phyloP scores from a whole-genome alignment of 2,113 vertebrate species.

The Recurvirostra avosetta region DNA sequence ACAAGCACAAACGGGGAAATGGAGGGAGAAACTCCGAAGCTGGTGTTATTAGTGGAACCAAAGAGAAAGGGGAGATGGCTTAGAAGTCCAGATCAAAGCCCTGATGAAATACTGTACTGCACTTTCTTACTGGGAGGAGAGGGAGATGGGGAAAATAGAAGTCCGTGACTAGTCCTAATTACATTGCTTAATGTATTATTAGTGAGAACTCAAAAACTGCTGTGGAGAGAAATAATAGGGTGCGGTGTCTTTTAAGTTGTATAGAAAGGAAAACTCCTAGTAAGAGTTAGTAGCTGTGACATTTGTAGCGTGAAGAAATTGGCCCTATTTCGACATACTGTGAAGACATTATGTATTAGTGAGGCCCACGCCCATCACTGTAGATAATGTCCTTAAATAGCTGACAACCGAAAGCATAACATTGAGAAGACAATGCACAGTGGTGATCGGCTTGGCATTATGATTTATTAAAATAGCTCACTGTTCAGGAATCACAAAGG shows the following conservation, averaged over 20 bases:
- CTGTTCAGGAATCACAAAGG: not conserved
- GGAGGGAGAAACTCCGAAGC: not conserved
- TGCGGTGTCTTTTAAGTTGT: not conserved
- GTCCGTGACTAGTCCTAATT: fast-evolving
- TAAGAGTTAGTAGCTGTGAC: not conserved
- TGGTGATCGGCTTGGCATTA: not conserved
- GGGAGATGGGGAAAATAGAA: not conserved
- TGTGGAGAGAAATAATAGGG: not conserved
- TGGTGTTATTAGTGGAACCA: not conserved
- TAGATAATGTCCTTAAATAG: not conserved
- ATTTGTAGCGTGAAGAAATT: not conserved
- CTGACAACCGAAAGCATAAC: not conserved
- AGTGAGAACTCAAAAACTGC: not conserved
- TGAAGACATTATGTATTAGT: not conserved
- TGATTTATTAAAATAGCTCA: not conserved
- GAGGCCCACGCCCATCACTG: not conserved
- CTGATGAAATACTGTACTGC: not conserved
- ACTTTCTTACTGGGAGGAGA: not conserved
- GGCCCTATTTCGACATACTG: fast-evolving
- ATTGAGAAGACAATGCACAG: not conserved
- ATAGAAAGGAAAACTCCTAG: not conserved
- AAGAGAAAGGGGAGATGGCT: not conserved
- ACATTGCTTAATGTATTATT: not conserved
- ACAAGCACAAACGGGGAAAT: not conserved
- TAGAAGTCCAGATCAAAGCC: not conserved